Conservation (phyloP, 1,140 invertebrate species). For the Achatina immaculata region DNA sequence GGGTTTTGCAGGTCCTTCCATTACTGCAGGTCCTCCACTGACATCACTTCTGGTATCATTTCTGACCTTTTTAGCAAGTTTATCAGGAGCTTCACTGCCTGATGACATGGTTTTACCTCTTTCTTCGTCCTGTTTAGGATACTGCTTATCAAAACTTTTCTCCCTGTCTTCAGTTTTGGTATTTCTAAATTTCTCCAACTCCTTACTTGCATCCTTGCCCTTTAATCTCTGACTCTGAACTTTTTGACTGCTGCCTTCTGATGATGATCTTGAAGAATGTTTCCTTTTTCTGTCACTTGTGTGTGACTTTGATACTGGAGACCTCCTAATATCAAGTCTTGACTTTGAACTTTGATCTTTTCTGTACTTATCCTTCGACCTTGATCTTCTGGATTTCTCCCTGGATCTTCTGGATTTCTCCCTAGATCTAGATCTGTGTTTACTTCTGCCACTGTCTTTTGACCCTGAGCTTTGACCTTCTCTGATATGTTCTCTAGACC, state of each 20-base stretch:
- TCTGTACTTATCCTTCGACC: too few species aligned
- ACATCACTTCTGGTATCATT: neutral
- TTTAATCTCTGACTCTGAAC: neutral
- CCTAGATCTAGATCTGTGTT: neutral
- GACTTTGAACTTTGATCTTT: too few species aligned
- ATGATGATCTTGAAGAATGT: neutral
- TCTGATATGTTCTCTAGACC: slow-evolving; percentile 34
- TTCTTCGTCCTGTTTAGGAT: neutral
- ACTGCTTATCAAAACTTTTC: neutral
- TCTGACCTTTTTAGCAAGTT: neutral
- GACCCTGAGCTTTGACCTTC: slow-evolving; percentile 48
- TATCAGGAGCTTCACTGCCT: neutral
- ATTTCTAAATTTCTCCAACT: neutral
- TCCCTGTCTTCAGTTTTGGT: neutral
- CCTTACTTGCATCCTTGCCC: neutral
- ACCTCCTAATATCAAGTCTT: too few species aligned
- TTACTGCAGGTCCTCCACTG: too few species aligned
- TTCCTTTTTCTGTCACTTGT: neutral
- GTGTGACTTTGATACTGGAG: neutral
- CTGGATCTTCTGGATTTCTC: neutral
- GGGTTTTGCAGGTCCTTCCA: slow-evolving; percentile 10
- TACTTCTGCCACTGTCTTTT: slow-evolving; percentile 23
- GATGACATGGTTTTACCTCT: neutral
- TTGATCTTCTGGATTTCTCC: neutral
- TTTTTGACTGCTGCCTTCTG: neutral